phyloP scores from a whole-genome alignment of 2,888 invertebrate genomes.

The Panzeria rudis region DNA sequence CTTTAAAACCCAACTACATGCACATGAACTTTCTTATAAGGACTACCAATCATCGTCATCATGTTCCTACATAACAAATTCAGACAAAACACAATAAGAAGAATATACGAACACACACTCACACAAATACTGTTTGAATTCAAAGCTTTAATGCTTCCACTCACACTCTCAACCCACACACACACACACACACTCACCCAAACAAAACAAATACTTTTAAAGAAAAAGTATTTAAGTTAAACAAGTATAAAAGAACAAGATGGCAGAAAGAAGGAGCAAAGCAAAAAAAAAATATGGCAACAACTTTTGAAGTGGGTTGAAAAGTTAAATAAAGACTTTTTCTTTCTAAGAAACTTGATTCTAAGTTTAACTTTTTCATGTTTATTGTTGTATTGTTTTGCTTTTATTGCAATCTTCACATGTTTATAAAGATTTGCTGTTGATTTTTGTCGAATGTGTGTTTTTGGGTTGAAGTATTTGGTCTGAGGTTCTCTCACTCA shows the following conservation, averaged over 20 bases:
- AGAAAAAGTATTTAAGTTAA: conserved; percentile 46
- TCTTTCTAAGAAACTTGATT: conserved; percentile 67
- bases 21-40: conserved; percentile 62
- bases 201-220: conserved; percentile 15
- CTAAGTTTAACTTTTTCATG: conserved; percentile 58
- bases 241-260: conserved; percentile 58
- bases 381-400: conserved; percentile 46
- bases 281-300: conserved; percentile 58
- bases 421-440: conserved; percentile 27
- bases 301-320: conserved; percentile 70
- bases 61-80: conserved; percentile 41
- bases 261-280: conserved; percentile 48
- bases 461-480: conserved; percentile 46
- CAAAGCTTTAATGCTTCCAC: conserved; percentile 26
- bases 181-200: conserved; percentile 25
- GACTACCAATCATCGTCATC: conserved; percentile 64
- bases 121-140: conserved; percentile 67
- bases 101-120: conserved; percentile 70
- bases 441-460: conserved; percentile 19
- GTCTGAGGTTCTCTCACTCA: conserved; percentile 66
- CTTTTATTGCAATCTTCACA: conserved; percentile 41
- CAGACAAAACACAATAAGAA: conserved; percentile 22
- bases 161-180: conserved; percentile 10
- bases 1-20: conserved; percentile 67
- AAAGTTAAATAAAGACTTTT: conserved; percentile 71